phyloP scores from a whole-genome alignment of 2,797 vertebrate species.

The Simalia tracyae region DNA sequence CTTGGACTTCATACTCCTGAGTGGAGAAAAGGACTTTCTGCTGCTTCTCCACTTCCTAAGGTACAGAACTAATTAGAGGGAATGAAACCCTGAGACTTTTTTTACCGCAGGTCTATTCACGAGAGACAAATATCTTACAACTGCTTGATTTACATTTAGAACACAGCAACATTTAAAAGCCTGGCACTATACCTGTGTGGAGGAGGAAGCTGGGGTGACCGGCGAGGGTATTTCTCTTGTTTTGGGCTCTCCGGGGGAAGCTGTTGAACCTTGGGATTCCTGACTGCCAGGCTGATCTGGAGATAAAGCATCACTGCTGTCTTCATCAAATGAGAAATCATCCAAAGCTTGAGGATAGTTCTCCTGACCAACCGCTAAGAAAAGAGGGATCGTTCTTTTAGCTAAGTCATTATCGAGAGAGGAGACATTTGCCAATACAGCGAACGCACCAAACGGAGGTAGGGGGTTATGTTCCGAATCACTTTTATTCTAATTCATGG shows the following conservation, averaged over 20 bases:
- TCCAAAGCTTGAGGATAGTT: slow-evolving; percentile 77
- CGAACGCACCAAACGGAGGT: not conserved
- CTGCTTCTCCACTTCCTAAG: not conserved
- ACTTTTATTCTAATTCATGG: not conserved
- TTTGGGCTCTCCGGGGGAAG: slow-evolving; percentile 82
- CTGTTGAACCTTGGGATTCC: slow-evolving; percentile 82
- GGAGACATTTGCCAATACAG: not conserved
- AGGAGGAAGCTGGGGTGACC: slow-evolving; percentile 63
- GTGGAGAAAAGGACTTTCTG: not conserved
- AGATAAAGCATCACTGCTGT: slow-evolving; percentile 88
- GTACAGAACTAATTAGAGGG: not conserved
- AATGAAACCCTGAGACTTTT: not conserved
- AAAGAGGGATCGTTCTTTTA: slow-evolving; percentile 22
- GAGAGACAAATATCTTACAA: not conserved
- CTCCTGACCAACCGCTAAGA: slow-evolving; percentile 73
- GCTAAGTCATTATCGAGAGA: not conserved
- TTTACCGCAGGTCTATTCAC: not conserved
- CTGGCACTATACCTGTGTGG: slow-evolving; percentile 78
- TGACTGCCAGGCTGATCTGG: slow-evolving; percentile 85
- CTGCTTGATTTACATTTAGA: not conserved
- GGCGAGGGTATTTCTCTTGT: slow-evolving; percentile 76
- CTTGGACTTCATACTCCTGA: not conserved
- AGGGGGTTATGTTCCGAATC: not conserved
- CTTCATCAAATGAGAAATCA: slow-evolving; percentile 90
- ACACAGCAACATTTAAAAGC: not conserved